phyloP scores from a whole-genome alignment of 2,797 vertebrate species.

The Psittacula echo region DNA sequence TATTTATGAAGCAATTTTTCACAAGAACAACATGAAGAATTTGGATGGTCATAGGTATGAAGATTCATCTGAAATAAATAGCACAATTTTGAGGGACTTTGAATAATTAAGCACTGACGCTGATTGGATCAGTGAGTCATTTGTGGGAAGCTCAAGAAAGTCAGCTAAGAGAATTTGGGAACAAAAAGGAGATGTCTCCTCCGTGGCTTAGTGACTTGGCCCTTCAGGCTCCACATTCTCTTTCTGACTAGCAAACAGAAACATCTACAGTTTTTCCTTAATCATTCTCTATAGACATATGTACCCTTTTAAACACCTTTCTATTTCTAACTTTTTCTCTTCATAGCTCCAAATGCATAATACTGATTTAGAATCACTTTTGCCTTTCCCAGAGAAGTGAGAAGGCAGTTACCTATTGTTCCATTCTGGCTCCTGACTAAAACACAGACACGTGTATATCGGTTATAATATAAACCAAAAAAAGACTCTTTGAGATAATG shows the following conservation, averaged over 20 bases:
- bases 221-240: neutral
- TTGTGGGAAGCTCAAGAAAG: neutral
- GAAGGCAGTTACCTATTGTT: neutral
- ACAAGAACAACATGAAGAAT: neutral
- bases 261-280: neutral
- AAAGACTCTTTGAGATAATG: neutral
- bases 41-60: neutral
- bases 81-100: neutral
- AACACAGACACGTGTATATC: neutral
- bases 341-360: neutral
- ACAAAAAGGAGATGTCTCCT: neutral
- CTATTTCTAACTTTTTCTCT: neutral
- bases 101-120: neutral
- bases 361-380: neutral
- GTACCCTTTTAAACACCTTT: neutral
- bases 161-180: neutral
- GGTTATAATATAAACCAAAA: neutral
- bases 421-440: neutral
- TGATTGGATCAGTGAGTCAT: neutral
- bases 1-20: conserved; percentile 1
- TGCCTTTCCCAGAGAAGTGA: neutral
- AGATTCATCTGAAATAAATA: neutral
- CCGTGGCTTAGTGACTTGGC: neutral
- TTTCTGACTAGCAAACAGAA: neutral
- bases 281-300: neutral